phyloP scores from a whole-genome alignment of 1,140 invertebrate genomes.

The Aphis gossypii region DNA sequence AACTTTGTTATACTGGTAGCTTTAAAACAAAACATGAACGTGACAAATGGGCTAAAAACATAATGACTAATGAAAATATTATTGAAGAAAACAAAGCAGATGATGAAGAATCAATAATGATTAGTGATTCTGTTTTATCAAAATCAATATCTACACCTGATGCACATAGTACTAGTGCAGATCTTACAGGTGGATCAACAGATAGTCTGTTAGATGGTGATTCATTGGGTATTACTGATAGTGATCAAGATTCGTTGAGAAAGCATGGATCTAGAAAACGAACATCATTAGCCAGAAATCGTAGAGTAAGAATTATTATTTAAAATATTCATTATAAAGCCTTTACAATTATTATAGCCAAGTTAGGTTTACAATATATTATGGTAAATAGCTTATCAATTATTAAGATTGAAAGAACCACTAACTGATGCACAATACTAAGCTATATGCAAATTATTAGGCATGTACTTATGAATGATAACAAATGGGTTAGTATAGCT shows the following conservation, averaged over 20 bases:
- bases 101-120: constrained; percentile 53
- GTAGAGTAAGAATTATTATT: constrained; percentile 44
- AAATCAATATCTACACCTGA: constrained; percentile 53
- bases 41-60: constrained; percentile 61
- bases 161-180: constrained; percentile 55
- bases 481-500: background rate
- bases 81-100: constrained; percentile 53
- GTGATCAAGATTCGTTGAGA: constrained; percentile 47
- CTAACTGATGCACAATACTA: background rate
- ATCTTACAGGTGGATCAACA: constrained; percentile 59
- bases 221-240: constrained; percentile 49
- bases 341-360: background rate
- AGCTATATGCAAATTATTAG: background rate
- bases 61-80: constrained; percentile 50
- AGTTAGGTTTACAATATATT: background rate
- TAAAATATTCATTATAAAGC: background rate
- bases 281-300: constrained; percentile 50
- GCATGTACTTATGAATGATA: background rate
- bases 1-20: constrained; percentile 63
- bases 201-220: constrained; percentile 61
- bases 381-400: background rate
- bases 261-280: constrained; percentile 54
- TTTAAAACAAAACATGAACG: constrained; percentile 64
- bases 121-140: constrained; percentile 53
- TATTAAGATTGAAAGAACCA: background rate